phyloP scores from a whole-genome alignment of 1,140 invertebrate species.

The Telenomus remus region DNA sequence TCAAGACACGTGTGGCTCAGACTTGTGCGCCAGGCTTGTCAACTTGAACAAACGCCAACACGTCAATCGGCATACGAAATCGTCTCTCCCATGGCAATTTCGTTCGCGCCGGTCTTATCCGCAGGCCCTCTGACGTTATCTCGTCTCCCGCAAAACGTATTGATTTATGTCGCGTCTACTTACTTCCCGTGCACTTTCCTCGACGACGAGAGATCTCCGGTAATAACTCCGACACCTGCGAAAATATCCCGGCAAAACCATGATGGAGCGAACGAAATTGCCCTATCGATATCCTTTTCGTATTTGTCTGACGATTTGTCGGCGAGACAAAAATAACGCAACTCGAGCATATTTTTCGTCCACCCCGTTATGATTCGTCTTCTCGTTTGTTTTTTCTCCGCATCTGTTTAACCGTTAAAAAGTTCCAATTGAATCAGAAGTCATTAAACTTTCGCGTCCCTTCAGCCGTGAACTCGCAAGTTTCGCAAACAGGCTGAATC shows the following conservation, averaged over 20 bases:
- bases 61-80: constrained; percentile 40
- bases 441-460: too few relatives aligned
- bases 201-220: constrained; percentile 2
- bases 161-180: constrained; percentile 44
- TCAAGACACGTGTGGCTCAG: constrained; percentile 8
- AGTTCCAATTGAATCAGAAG: too few relatives aligned
- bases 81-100: constrained; percentile 4
- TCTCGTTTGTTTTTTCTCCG: too few relatives aligned
- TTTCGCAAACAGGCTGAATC: too few relatives aligned
- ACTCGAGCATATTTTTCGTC: too few relatives aligned
- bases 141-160: constrained; percentile 33
- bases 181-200: constrained; percentile 21
- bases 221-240: constrained; percentile 20
- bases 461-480: too few relatives aligned
- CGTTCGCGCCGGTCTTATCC: constrained; percentile 27
- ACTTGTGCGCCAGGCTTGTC: constrained; percentile 2
- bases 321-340: neutral
- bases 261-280: neutral
- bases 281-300: neutral
- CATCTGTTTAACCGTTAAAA: too few relatives aligned
- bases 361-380: too few relatives aligned
- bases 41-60: constrained; percentile 31
- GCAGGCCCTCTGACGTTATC: neutral
- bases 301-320: neutral
- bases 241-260: constrained; percentile 3